phyloP scores from a whole-genome alignment of 1,140 invertebrate species.

The Bombus fervidus region DNA sequence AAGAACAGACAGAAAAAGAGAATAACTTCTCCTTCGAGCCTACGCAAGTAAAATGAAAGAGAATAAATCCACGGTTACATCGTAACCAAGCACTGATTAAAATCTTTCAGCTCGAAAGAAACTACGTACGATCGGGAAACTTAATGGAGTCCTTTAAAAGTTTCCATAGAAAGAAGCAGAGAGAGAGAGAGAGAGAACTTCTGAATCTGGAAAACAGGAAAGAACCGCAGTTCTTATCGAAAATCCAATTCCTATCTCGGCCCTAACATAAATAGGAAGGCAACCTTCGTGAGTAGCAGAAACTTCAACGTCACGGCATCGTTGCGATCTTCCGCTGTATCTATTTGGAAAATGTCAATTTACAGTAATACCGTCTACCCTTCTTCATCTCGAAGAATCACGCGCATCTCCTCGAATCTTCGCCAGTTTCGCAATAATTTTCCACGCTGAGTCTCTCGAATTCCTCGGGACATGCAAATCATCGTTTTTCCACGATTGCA shows the following conservation, averaged over 20 bases:
- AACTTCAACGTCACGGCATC: not conserved
- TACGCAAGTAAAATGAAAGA: not conserved
- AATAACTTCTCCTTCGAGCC: not conserved
- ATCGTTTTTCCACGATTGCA: not conserved
- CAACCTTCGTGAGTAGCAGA: not conserved
- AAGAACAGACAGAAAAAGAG: no score
- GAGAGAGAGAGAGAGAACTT: not conserved
- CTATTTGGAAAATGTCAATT: constrained; percentile 8
- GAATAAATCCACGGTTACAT: not conserved
- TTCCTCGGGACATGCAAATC: no score
- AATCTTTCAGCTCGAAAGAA: not conserved
- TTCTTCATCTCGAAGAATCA: not conserved
- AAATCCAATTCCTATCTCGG: not conserved
- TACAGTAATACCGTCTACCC: not conserved
- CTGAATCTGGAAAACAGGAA: not conserved
- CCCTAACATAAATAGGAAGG: not conserved
- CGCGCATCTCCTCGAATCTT: not conserved
- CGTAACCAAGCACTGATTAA: not conserved
- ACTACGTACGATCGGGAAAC: not conserved
- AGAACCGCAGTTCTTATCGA: not conserved
- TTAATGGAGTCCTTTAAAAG: not conserved
- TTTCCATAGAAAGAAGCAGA: not conserved
- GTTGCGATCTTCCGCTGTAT: not conserved
- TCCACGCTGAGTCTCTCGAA: not conserved
- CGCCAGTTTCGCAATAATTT: not conserved